Evolutionary conservation across 1,140 invertebrate genomes (phyloP).

Genomic region (Globodera rostochiensis): DNA sequence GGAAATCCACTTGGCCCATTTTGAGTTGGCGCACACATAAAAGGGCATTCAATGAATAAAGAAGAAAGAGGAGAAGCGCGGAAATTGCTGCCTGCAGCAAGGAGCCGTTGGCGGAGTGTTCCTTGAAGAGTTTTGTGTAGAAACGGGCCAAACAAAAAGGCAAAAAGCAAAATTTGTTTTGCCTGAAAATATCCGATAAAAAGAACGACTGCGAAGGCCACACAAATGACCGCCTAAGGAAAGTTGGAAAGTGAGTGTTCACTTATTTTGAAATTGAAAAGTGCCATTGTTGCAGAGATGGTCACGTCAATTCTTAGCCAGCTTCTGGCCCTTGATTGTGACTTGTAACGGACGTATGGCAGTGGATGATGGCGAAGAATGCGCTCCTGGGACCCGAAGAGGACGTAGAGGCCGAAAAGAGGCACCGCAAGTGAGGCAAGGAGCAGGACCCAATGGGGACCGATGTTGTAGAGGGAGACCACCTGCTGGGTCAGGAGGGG

Average conservation of each 20-base stretch:
- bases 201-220: slow-evolving; percentile 36
- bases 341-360: slow-evolving; percentile 43
- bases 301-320: slow-evolving; percentile 41
- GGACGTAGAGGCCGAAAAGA: slow-evolving; percentile 29
- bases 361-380: slow-evolving; percentile 29
- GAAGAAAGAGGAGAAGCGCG: slow-evolving; percentile 31
- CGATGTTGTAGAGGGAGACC: slow-evolving; percentile 33
- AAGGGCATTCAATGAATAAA: slow-evolving; percentile 37
- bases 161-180: neutral
- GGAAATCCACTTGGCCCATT: slow-evolving; percentile 32
- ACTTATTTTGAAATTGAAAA: neutral
- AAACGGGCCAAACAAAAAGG: neutral
- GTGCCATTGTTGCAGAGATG: slow-evolving; percentile 33
- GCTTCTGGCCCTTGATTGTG: neutral
- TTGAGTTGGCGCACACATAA: slow-evolving; percentile 27
- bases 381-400: slow-evolving; percentile 24
- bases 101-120: slow-evolving; percentile 23
- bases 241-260: neutral
- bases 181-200: slow-evolving; percentile 46
- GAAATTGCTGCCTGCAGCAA: slow-evolving; percentile 35
- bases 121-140: neutral
- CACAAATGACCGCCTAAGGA: slow-evolving; percentile 31
- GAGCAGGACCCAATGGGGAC: slow-evolving; percentile 43
- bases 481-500: neutral
- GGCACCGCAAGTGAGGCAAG: slow-evolving; percentile 39